Conservation (phyloP, 2,888 invertebrate species). For the Plebejus melissa region DNA sequence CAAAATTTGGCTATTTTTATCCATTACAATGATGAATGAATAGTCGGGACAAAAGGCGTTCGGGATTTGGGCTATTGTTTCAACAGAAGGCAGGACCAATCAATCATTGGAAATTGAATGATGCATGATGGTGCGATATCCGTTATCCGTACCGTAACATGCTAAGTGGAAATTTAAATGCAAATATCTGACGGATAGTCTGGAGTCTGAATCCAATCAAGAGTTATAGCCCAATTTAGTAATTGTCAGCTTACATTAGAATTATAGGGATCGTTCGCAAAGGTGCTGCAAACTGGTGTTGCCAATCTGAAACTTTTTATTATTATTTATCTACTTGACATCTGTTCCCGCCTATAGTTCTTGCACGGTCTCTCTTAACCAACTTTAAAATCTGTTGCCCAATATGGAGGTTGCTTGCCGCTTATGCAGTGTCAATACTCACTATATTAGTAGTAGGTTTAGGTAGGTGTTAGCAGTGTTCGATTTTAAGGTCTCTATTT, state of each 20-base stretch:
- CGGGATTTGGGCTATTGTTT: not conserved
- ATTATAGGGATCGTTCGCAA: not conserved
- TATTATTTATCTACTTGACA: too few species aligned
- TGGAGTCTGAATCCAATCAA: not conserved
- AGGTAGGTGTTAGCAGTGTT: too few species aligned
- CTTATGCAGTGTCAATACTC: too few species aligned
- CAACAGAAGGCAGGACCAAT: not conserved
- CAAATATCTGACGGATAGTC: conserved; percentile 3
- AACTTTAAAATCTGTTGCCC: too few species aligned
- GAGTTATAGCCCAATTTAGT: not conserved
- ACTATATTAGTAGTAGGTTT: too few species aligned
- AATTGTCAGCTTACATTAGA: not conserved
- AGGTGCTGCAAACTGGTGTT: too few species aligned
- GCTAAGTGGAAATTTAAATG: not conserved
- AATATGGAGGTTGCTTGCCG: too few species aligned
- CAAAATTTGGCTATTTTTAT: too few species aligned
- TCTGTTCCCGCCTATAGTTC: too few species aligned
- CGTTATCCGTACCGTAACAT: not conserved
- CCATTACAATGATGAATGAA: not conserved
- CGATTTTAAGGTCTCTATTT: too few species aligned
- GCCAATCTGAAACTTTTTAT: not conserved
- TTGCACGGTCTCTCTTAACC: too few species aligned
- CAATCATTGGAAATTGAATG: conserved; percentile 10
- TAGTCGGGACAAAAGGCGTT: not conserved
- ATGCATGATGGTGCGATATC: conserved; percentile 16